A percentile compares a stretch with the other conserved stretches of the same genome.
These are phyloP conservation scores for Ornithorhynchus anatinus DNA, from an alignment of 2,113 vertebrate species.

Conservation along the genomic window DNA sequence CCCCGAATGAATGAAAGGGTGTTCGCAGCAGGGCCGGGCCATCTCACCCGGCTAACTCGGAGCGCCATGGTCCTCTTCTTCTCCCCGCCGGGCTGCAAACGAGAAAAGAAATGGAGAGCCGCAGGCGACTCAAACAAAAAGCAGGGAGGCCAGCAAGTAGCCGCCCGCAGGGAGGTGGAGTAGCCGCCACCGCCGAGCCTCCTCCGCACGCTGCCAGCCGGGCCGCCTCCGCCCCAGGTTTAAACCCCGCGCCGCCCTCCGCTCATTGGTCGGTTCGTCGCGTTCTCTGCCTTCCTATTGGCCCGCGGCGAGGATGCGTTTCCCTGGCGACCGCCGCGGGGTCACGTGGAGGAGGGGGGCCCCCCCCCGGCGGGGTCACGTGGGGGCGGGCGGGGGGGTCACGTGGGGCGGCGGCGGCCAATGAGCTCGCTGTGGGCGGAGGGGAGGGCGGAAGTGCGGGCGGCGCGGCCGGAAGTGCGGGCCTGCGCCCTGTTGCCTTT, in stretches of 20 bases:
- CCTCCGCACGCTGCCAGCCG: background rate
- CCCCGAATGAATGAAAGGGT: no score
- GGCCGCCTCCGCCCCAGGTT: slow-evolving; percentile 35
- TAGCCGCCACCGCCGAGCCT: background rate
- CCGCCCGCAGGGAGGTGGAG: no score
- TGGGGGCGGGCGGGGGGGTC: no score
- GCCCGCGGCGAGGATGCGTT: slow-evolving; percentile 65
- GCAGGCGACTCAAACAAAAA: no score
- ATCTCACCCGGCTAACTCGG: slow-evolving; percentile 61
- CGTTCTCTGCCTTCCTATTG: slow-evolving; percentile 59
- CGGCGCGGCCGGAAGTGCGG: no score
- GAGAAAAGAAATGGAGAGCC: background rate
- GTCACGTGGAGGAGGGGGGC: no score
- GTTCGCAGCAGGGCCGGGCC: background rate
- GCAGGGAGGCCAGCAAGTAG: no score
- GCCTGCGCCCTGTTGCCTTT: no score
- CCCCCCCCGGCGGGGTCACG: no score
- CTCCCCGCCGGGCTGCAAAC: rapidly evolving
- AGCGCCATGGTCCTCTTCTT: slow-evolving; percentile 65
- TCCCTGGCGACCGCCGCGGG: slow-evolving; percentile 47
- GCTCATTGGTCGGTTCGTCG: slow-evolving; percentile 63
- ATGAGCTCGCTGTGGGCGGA: no score
- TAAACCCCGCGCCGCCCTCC: slow-evolving; percentile 69
- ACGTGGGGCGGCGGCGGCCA: no score
- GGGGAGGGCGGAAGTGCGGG: no score